Conservation (phyloP, 2,888 invertebrate genomes). For the Steinernema scapterisci region DNA sequence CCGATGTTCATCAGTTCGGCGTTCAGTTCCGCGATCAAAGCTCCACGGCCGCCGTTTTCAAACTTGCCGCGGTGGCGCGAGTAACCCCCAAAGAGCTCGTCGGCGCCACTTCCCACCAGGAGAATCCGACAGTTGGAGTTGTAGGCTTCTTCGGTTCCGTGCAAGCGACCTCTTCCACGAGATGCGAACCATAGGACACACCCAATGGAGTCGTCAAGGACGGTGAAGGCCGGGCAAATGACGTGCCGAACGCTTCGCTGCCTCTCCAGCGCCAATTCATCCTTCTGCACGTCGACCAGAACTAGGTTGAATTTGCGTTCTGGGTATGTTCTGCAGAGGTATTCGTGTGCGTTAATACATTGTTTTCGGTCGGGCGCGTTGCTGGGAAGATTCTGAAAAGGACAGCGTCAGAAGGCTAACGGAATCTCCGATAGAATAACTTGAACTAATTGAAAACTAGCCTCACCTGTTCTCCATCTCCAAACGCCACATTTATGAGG, state of each 20-base stretch:
- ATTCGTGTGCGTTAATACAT: constrained; percentile 73
- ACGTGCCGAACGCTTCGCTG: constrained; percentile 38
- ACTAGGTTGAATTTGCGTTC: constrained; percentile 73
- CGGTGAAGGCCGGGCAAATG: constrained; percentile 77
- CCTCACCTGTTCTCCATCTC: constrained; percentile 40
- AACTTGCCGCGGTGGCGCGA: constrained; percentile 80
- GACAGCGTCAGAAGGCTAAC: constrained; percentile 24
- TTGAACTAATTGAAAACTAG: not conserved
- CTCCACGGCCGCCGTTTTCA: constrained; percentile 60
- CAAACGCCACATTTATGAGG: constrained; percentile 57
- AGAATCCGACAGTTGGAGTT: constrained; percentile 67
- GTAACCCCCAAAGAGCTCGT: constrained; percentile 95
- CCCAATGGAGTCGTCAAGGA: constrained; percentile 93
- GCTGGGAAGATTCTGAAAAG: constrained; percentile 22
- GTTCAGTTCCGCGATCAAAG: constrained; percentile 71
- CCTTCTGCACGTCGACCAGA: constrained; percentile 56
- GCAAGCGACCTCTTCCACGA: constrained; percentile 74
- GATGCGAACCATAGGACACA: constrained; percentile 92
- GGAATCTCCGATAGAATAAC: too few relatives aligned
- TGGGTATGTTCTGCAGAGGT: constrained; percentile 77
- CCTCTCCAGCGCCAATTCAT: constrained; percentile 50
- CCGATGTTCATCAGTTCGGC: constrained; percentile 85
- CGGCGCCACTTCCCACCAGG: constrained; percentile 90
- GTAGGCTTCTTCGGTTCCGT: constrained; percentile 7
- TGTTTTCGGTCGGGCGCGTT: constrained; percentile 50